A percentile compares a stretch with the other conserved stretches of the same genome.
Evolutionary conservation across 2,797 vertebrate species (phyloP).

Genomic region (Sylvia borin): DNA sequence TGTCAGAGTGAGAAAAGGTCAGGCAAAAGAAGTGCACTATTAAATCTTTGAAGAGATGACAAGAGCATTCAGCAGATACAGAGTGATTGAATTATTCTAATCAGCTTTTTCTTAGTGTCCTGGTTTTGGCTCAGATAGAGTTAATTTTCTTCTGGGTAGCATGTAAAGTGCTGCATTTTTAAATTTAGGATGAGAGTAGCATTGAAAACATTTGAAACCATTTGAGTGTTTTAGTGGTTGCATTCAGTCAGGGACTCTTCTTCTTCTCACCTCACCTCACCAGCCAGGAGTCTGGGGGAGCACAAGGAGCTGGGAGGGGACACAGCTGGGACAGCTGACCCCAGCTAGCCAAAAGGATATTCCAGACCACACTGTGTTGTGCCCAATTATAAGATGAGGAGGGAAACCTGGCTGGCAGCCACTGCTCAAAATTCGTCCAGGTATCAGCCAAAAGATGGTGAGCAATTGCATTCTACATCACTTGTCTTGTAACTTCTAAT

Average conservation of each 20-base stretch:
- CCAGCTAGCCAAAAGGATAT: not conserved
- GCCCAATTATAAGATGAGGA: not conserved
- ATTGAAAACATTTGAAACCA: not conserved
- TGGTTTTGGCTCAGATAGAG: not conserved
- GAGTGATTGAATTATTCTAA: not conserved
- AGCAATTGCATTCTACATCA: not conserved
- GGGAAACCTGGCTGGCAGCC: not conserved
- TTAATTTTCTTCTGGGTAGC: not conserved
- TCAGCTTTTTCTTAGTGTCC: not conserved
- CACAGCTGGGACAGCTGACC: not conserved
- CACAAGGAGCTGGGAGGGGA: not conserved
- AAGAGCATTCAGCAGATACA: not conserved
- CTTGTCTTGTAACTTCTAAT: not conserved
- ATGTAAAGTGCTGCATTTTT: not conserved
- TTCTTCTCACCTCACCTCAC: not conserved
- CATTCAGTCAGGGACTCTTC: not conserved
- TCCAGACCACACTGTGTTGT: not conserved
- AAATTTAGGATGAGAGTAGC: not conserved
- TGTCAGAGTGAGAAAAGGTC: not conserved
- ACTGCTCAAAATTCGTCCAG: not conserved
- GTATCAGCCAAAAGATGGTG: not conserved
- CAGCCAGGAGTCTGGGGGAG: fast-evolving
- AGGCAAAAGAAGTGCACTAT: not conserved
- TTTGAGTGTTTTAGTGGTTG: not conserved
- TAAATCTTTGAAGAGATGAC: not conserved